Evolutionary conservation across 1,140 invertebrate genomes (phyloP), one percentile per base, ranked within the genome.

Genomic region (Rhagoletis pomonella): DNA sequence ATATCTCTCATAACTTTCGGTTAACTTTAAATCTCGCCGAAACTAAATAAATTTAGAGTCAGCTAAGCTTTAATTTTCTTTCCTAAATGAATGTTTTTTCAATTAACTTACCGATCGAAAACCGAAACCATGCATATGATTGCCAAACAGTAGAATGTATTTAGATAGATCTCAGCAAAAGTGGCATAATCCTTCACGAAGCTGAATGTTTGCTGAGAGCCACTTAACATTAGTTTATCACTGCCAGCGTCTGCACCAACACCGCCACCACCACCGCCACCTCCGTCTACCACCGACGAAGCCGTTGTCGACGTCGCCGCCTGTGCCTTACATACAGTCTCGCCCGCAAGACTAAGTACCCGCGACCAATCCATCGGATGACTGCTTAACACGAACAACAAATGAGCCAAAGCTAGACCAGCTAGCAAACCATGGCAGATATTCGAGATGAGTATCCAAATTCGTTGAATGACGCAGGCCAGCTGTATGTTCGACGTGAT

Each of bases 361-460:
- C 91, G 91, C 87, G 90, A 89, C 92, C 91, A 93, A 87, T 93
- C 92, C 88, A 91, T 89, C 59, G 91, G 92, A 89, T 89, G 91
- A 64, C 89, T 93, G 85, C 90, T 92, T 86, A 91, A 86, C 85
- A 93, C 92, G 85, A 93, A 92, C 60, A 93, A 89, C 50, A 93
- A 89, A 89, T 93, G 92, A 60, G 92, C 92, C 89, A 93, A 73
- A 14, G 92, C 92, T 90, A 93, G 90, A 87, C 92, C 92, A 87
- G 91, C 92, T 89, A 93, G 88, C 89, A 93, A 89, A 69, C 92
- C 92, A 88, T 93, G 92, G 89, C 92, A 93, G 59, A 93, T 93
- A 86, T 92, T 93, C 62, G 92, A 91, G 65, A 93, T 88, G 87
- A 93, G 91, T 88, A 93, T 89, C 92, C 92, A 93, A 88, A 93